These are phyloP conservation scores for Asbolus verrucosus DNA, from an alignment of 1,140 invertebrate species.

Conservation along the genomic window DNA sequence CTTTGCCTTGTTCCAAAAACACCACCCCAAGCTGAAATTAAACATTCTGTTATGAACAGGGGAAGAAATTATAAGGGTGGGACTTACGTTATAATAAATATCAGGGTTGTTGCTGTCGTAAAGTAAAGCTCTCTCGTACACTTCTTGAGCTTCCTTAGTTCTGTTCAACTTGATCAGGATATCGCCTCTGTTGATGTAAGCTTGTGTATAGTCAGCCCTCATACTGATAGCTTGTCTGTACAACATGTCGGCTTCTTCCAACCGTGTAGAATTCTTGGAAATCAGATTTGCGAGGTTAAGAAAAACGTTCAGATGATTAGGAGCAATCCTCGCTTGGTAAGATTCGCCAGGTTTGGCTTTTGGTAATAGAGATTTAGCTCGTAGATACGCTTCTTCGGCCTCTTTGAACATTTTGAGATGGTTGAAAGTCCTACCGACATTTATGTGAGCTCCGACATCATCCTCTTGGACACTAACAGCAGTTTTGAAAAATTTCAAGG, in stretches of 20 bases:
- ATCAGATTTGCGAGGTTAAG: constrained; percentile 96
- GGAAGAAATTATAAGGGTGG: neutral
- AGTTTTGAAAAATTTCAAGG: constrained; percentile 91
- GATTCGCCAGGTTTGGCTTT: constrained; percentile 92
- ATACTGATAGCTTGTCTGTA: constrained; percentile 96
- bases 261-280: constrained; percentile 89
- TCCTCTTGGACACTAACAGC: constrained; percentile 94
- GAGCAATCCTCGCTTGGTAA: constrained; percentile 95
- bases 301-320: constrained; percentile 96
- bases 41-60: constrained; percentile 2
- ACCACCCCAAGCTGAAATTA: constrained; percentile 88
- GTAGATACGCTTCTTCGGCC: constrained; percentile 92
- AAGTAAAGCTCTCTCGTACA: constrained; percentile 92
- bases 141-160: constrained; percentile 93
- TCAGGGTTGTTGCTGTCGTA: constrained; percentile 96
- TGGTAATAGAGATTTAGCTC: constrained; percentile 89
- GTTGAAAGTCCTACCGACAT: constrained; percentile 94
- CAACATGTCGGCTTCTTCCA: constrained; percentile 94
- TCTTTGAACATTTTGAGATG: constrained; percentile 91
- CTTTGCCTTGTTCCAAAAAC: constrained; percentile 91
- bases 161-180: constrained; percentile 95
- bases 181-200: constrained; percentile 97
- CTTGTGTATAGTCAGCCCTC: constrained; percentile 96
- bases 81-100: constrained; percentile 95
- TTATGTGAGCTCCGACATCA: constrained; percentile 95